phyloP scores from a whole-genome alignment of 2,113 vertebrate genomes.

The Papio anubis region DNA sequence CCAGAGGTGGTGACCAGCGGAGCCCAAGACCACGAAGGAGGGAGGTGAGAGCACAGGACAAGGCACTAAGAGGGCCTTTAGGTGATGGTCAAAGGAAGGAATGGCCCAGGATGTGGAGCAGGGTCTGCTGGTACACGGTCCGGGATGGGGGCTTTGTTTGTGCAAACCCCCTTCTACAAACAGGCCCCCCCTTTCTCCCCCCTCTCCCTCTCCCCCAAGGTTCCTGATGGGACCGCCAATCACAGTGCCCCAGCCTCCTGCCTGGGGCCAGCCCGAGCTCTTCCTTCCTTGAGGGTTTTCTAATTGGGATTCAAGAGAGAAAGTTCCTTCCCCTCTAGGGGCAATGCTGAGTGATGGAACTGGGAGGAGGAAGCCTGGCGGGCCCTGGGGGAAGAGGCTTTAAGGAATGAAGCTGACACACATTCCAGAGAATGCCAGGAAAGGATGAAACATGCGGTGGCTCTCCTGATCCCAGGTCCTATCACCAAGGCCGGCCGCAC shows the following conservation, averaged over 20 bases:
- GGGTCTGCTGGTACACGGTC: not conserved
- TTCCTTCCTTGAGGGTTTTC: conserved; percentile 24
- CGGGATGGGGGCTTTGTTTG: not conserved
- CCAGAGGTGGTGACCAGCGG: not conserved
- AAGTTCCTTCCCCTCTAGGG: conserved; percentile 32
- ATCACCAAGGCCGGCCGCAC: not conserved
- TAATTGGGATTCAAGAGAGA: conserved; percentile 42
- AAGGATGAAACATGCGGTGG: not conserved
- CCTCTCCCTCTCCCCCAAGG: too few relatives aligned
- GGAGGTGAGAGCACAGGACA: not conserved
- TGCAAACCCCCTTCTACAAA: not conserved
- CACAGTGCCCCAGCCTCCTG: not conserved
- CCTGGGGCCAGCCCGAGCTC: not conserved
- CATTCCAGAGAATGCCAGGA: not conserved
- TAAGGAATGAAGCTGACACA: not conserved
- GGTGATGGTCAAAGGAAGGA: not conserved
- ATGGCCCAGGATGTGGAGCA: not conserved
- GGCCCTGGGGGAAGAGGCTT: not conserved
- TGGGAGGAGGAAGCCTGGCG: not conserved
- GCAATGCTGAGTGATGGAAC: not conserved
- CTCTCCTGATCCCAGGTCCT: not conserved
- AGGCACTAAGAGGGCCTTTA: not conserved
- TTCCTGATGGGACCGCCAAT: not conserved
- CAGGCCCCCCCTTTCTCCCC: not conserved
- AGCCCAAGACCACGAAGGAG: not conserved